Conservation (phyloP, 2,113 vertebrate species). For the Mastomys natalensis region DNA sequence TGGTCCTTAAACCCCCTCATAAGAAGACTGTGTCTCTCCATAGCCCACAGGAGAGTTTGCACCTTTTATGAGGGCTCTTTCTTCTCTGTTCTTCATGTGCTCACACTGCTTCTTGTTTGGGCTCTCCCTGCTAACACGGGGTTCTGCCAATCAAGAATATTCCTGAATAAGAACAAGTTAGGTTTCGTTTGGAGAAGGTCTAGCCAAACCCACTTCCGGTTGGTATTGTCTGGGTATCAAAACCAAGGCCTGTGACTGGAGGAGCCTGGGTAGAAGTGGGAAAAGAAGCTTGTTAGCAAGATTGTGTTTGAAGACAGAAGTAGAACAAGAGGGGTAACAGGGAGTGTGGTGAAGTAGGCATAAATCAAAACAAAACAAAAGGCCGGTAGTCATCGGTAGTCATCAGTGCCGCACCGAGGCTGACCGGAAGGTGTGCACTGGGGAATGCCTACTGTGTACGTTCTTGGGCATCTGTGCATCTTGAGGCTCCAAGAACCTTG, state of each 20-base stretch:
- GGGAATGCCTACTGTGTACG: too few relatives aligned
- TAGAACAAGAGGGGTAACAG: background rate
- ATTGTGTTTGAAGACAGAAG: background rate
- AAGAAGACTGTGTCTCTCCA: background rate
- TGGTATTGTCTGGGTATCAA: background rate
- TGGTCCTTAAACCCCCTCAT: background rate
- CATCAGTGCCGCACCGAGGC: rapidly evolving
- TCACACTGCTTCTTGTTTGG: background rate
- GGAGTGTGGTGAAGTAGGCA: too few relatives aligned
- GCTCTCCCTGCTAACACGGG: background rate
- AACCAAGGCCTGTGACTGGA: background rate
- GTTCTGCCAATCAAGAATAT: background rate
- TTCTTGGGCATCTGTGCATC: background rate
- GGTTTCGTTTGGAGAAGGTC: background rate
- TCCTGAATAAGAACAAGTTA: background rate
- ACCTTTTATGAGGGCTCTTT: background rate
- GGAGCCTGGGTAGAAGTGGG: background rate
- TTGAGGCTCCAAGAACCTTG: too few relatives aligned
- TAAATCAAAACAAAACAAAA: background rate
- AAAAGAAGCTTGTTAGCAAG: background rate
- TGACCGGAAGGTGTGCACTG: background rate
- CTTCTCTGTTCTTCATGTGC: background rate
- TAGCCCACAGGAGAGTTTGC: background rate
- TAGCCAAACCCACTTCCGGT: background rate
- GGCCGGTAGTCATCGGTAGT: rapidly evolving